Percentiles rank a stretch among this genome's conserved stretches.
Conservation (phyloP, 2,113 vertebrate species). For the Antigone vipio region DNA sequence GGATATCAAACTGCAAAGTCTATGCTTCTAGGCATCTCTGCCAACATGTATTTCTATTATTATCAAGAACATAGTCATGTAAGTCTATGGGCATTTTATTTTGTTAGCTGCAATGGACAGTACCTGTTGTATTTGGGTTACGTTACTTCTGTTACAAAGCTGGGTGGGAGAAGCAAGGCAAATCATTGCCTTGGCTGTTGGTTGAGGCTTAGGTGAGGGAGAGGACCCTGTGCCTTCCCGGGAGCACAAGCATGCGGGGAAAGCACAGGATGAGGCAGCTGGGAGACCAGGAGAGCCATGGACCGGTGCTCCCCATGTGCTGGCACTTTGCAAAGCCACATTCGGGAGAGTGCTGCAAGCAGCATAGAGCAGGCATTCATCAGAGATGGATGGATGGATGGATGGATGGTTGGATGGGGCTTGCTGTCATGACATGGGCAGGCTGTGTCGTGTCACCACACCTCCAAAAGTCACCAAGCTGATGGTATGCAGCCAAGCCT, state of each 20-base stretch:
- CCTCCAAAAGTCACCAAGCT: background rate
- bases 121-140: background rate
- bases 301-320: background rate
- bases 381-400: background rate
- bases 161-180: background rate
- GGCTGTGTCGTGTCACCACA: background rate
- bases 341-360: background rate
- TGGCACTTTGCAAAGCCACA: background rate
- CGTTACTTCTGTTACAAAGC: background rate
- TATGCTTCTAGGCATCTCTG: background rate
- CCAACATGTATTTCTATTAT: background rate
- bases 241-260: background rate
- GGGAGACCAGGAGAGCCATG: background rate
- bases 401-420: background rate
- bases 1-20: background rate
- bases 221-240: background rate
- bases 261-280: background rate
- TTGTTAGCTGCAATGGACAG: background rate
- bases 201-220: background rate
- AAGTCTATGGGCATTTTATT: background rate
- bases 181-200: fast-evolving
- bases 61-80: background rate
- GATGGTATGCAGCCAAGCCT: background rate
- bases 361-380: background rate
- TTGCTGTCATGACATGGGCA: background rate